A percentile compares a stretch with the other conserved stretches of the same genome.
These are phyloP conservation scores for Machimus rusticus DNA, from an alignment of 2,888 invertebrate species.

Conservation along the genomic window DNA sequence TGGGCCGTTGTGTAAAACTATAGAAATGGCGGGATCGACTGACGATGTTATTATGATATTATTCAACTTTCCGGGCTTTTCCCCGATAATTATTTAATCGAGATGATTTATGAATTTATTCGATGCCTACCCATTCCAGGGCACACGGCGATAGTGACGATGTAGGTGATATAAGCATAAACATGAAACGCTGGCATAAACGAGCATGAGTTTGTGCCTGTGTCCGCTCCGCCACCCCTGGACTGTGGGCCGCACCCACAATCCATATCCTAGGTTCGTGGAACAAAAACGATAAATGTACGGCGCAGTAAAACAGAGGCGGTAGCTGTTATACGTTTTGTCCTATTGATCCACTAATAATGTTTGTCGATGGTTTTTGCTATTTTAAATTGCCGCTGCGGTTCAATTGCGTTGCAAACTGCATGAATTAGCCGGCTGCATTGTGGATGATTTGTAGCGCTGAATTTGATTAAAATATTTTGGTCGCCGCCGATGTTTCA, in stretches of 20 bases:
- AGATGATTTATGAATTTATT: constrained; percentile 50
- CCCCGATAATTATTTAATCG: constrained; percentile 51
- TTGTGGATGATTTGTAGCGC: constrained; percentile 13
- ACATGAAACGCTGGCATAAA: background rate
- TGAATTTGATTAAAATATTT: constrained; percentile 32
- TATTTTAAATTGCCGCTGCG: constrained; percentile 7
- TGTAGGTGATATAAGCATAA: background rate
- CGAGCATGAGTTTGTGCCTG: background rate
- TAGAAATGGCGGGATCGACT: constrained; percentile 2
- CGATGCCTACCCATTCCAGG: constrained; percentile 17
- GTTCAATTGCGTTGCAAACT: constrained; percentile 26
- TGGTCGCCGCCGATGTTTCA: background rate
- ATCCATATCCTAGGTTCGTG: background rate
- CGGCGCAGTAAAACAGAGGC: constrained; percentile 11
- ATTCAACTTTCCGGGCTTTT: constrained; percentile 31
- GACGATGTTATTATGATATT: constrained; percentile 38
- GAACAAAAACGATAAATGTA: constrained; percentile 35
- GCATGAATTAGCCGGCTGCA: constrained; percentile 13
- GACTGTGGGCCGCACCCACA: background rate
- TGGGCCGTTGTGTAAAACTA: constrained; percentile 9
- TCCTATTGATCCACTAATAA: constrained; percentile 36
- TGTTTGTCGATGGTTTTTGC: constrained; percentile 31
- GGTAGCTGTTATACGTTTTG: constrained; percentile 31
- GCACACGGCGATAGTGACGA: background rate
- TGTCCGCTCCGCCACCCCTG: background rate